Evolutionary conservation across 1,140 invertebrate species (phyloP).

Genomic region (Aphidius gifuensis): DNA sequence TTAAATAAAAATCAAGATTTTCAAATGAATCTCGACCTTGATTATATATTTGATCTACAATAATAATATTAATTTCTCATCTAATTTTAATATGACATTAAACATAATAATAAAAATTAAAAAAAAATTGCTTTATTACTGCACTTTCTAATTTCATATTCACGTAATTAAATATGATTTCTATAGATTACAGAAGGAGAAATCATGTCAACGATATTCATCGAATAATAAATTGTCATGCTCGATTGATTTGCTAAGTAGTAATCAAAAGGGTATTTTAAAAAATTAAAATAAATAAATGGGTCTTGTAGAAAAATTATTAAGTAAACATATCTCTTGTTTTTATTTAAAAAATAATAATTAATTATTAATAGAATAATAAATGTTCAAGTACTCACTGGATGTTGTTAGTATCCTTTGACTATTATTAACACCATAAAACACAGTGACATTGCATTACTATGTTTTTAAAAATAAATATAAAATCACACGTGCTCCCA

Average conservation of each 20-base stretch:
- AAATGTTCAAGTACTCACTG: constrained; percentile 31
- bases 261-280: background rate
- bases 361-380: too few relatives aligned
- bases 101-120: too few relatives aligned
- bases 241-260: constrained; percentile 8
- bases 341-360: too few relatives aligned
- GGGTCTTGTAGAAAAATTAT: too few relatives aligned
- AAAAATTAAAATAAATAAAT: constrained; percentile 1
- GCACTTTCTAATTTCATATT: background rate
- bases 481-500: constrained; percentile 27
- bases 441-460: constrained; percentile 34
- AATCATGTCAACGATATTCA: constrained; percentile 15
- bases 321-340: too few relatives aligned
- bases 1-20: too few relatives aligned
- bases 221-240: constrained; percentile 6
- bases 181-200: constrained; percentile 4
- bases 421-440: constrained; percentile 28
- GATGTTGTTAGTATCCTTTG: constrained; percentile 33
- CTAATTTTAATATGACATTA: too few relatives aligned
- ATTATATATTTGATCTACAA: too few relatives aligned
- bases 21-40: too few relatives aligned
- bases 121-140: too few relatives aligned
- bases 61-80: too few relatives aligned
- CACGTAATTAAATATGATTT: constrained; percentile 6
- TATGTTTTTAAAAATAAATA: constrained; percentile 17